phyloP scores from a whole-genome alignment of 2,113 vertebrate genomes.

The Zapornia atra region DNA sequence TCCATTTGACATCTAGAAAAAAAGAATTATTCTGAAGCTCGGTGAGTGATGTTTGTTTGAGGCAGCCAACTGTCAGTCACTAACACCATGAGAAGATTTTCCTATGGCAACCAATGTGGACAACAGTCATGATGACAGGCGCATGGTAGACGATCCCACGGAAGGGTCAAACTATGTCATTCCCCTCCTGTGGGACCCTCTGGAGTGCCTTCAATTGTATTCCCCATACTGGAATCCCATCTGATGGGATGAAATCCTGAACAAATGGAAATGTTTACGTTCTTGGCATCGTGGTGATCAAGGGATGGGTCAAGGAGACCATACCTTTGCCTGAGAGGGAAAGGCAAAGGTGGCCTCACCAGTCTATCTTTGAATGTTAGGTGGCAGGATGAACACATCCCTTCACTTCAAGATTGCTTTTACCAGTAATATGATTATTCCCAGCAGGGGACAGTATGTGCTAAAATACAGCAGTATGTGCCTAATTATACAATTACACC shows the following conservation, averaged over 20 bases:
- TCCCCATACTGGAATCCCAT: background rate
- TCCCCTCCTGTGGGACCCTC: background rate
- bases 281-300: background rate
- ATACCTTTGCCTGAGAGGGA: background rate
- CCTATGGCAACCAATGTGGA: background rate
- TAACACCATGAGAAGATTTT: background rate
- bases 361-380: background rate
- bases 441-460: slow-evolving; percentile 60
- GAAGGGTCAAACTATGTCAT: background rate
- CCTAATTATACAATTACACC: slow-evolving; percentile 45
- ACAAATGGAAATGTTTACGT: background rate
- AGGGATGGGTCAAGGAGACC: background rate
- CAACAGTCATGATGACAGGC: background rate
- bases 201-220: background rate
- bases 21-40: background rate
- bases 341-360: background rate
- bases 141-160: background rate
- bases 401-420: background rate
- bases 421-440: slow-evolving; percentile 14
- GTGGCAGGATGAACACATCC: background rate
- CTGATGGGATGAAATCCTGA: background rate
- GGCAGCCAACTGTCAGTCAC: background rate
- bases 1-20: background rate
- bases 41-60: background rate
- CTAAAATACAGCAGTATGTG: slow-evolving; percentile 39